Conservation (phyloP, 2,113 vertebrate species). For the Meles meles region DNA sequence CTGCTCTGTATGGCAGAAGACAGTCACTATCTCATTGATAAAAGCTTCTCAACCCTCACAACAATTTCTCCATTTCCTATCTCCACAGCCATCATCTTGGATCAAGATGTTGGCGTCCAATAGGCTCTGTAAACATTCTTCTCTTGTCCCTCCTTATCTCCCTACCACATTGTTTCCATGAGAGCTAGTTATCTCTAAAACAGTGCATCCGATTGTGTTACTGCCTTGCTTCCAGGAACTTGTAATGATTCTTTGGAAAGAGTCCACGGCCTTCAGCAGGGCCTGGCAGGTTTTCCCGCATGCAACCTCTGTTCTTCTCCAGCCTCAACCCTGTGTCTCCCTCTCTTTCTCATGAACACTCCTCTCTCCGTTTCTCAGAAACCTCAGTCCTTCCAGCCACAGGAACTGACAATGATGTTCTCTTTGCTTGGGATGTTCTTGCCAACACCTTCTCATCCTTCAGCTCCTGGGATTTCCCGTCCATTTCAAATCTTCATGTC, state of each 20-base stretch:
- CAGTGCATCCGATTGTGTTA: not conserved
- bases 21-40: not conserved
- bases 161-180: not conserved
- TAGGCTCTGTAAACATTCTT: not conserved
- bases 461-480: not conserved
- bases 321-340: not conserved
- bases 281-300: not conserved
- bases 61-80: not conserved
- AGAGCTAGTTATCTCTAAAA: constrained; percentile 2
- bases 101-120: not conserved
- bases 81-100: not conserved
- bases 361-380: not conserved
- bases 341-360: not conserved
- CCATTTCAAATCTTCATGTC: not conserved
- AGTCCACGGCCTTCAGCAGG: not conserved
- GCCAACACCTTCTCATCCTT: not conserved
- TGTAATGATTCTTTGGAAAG: not conserved
- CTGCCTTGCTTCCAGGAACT: not conserved
- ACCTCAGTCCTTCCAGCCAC: not conserved
- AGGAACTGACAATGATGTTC: not conserved
- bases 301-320: not conserved
- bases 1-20: not conserved
- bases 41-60: not conserved
- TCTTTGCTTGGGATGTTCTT: not conserved
- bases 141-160: not conserved